Evolutionary conservation across 2,888 invertebrate species (phyloP).

Genomic region (Clepsis dumicolana): DNA sequence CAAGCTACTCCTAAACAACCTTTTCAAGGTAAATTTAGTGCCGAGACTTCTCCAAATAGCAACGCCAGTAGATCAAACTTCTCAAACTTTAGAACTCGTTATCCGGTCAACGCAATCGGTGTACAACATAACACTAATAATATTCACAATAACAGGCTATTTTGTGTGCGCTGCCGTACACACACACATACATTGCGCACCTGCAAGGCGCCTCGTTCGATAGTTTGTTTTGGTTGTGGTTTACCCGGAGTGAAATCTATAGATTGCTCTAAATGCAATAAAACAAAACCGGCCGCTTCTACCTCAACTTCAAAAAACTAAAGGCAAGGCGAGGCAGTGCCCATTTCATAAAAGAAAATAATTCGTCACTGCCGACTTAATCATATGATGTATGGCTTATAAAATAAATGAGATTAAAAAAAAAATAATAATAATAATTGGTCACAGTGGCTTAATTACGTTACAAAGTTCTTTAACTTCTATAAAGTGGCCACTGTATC

Average conservation of each 20-base stretch:
- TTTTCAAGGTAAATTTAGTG: neutral
- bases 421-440: no score
- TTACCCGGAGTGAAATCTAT: neutral
- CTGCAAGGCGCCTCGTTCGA: neutral
- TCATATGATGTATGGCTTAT: no score
- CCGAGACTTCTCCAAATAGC: no score
- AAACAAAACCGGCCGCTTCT: neutral
- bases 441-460: neutral
- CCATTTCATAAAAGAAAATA: no score
- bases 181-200: neutral
- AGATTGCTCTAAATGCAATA: neutral
- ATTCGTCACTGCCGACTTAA: no score
- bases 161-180: neutral
- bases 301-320: slow-evolving; percentile 4
- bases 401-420: no score
- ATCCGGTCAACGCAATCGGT: no score
- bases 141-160: neutral
- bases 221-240: neutral
- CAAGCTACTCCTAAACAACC: neutral
- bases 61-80: neutral
- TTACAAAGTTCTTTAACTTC: neutral
- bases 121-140: no score
- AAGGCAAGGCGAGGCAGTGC: neutral
- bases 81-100: no score
- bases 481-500: neutral